phyloP scores from a whole-genome alignment of 1,140 invertebrate species.

The Argopecten irradians region DNA sequence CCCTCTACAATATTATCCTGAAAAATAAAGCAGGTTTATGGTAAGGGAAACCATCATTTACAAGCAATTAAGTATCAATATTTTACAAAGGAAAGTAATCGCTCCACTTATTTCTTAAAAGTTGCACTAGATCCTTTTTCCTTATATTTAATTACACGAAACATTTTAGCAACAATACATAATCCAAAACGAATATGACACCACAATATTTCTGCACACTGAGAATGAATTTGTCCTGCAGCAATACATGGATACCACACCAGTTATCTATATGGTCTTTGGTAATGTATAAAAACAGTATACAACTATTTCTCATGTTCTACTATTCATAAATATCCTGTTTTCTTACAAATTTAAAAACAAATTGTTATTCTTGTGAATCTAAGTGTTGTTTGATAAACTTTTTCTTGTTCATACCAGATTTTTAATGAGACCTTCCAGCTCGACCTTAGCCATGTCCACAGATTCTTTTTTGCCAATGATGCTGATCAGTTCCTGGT shows the following conservation, averaged over 20 bases:
- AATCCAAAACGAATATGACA: no score
- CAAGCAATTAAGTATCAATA: background rate
- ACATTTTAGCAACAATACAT: no score
- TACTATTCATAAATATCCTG: background rate
- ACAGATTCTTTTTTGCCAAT: constrained; percentile 94
- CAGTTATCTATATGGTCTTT: no score
- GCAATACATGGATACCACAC: no score
- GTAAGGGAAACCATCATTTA: background rate
- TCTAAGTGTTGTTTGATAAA: background rate
- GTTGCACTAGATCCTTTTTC: no score
- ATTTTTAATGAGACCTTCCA: constrained; percentile 89
- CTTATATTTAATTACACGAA: no score
- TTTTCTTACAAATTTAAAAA: background rate
- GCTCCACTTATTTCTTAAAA: no score
- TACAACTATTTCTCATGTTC: no score
- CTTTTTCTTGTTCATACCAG: constrained; percentile 80
- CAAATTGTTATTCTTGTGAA: background rate
- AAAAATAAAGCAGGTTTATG: constrained; percentile 29
- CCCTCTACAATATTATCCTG: constrained; percentile 76
- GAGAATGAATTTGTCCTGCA: no score
- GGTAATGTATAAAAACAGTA: no score
- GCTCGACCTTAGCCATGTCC: constrained; percentile 89
- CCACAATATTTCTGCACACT: no score
- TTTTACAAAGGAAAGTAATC: background rate
- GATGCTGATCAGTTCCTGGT: constrained; percentile 90